Conservation (phyloP, 2,797 vertebrate species). For the Lindbergichthys nudifrons region DNA sequence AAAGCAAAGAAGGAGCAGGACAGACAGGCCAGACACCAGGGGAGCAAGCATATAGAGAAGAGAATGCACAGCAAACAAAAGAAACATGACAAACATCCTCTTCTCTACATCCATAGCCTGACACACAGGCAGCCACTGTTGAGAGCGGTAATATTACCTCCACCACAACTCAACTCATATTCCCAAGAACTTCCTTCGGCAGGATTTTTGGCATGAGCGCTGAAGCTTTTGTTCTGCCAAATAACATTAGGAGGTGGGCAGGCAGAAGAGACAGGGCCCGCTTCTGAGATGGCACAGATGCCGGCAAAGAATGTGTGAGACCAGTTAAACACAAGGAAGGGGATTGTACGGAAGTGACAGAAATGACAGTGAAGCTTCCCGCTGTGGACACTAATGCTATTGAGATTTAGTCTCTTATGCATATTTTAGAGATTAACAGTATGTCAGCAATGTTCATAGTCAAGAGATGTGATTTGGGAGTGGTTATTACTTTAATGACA, state of each 20-base stretch:
- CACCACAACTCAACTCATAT: slow-evolving; percentile 76
- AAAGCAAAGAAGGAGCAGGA: slow-evolving; percentile 77
- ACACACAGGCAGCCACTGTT: slow-evolving; percentile 72
- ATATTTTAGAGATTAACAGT: slow-evolving; percentile 58
- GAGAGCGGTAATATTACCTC: slow-evolving; percentile 77
- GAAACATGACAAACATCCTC: slow-evolving; percentile 79
- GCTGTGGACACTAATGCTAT: slow-evolving; percentile 67
- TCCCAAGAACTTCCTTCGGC: slow-evolving; percentile 74
- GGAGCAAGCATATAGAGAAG: slow-evolving; percentile 70
- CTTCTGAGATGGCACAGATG: slow-evolving; percentile 72
- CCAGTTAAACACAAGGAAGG: slow-evolving; percentile 67
- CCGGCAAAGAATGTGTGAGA: slow-evolving; percentile 65
- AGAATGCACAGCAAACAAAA: slow-evolving; percentile 76
- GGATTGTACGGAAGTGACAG: slow-evolving; percentile 60
- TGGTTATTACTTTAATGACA: slow-evolving; percentile 35
- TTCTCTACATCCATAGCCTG: slow-evolving; percentile 71
- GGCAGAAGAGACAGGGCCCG: slow-evolving; percentile 77
- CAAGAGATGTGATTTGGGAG: slow-evolving; percentile 33
- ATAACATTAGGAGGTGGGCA: slow-evolving; percentile 82
- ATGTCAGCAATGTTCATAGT: slow-evolving; percentile 51
- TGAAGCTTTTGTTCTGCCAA: slow-evolving; percentile 80
- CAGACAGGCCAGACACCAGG: slow-evolving; percentile 76
- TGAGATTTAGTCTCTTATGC: slow-evolving; percentile 58
- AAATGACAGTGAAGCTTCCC: slow-evolving; percentile 63
- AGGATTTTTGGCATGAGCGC: slow-evolving; percentile 74